These are phyloP conservation scores for Semnornis frantzii DNA, from an alignment of 2,113 vertebrate genomes.

Conservation along the genomic window DNA sequence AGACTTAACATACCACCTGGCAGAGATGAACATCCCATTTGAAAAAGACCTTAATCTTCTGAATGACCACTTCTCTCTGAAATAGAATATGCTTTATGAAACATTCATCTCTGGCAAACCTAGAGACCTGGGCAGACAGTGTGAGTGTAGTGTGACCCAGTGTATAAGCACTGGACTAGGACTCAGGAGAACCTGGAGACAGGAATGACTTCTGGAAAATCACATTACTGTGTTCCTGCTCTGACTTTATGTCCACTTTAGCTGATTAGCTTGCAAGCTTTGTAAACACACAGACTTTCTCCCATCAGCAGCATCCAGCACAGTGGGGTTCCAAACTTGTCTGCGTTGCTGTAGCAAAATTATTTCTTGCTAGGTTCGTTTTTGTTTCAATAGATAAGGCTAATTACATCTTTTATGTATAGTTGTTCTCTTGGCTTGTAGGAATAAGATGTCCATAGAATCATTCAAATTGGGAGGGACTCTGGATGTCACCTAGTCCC, in stretches of 20 bases:
- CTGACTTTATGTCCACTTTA: not conserved
- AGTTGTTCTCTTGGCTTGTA: not conserved
- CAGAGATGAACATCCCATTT: conserved; percentile 59
- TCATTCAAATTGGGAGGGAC: not conserved
- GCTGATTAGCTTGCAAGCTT: not conserved
- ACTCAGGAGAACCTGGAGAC: not conserved
- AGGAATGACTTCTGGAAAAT: not conserved
- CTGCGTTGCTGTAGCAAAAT: not conserved
- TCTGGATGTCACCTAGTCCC: not conserved
- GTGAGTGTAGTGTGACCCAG: not conserved
- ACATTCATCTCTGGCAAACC: conserved; percentile 49
- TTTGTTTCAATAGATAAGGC: not conserved
- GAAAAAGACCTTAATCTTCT: conserved; percentile 64
- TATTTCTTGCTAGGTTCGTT: not conserved
- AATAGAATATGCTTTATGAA: conserved; percentile 56
- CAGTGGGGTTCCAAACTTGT: not conserved
- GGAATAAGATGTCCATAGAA: not conserved
- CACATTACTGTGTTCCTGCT: not conserved
- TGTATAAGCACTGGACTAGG: not conserved
- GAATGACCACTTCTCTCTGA: conserved; percentile 54
- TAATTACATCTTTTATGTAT: not conserved
- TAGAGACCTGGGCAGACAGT: not conserved
- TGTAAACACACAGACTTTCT: not conserved
- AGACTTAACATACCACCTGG: conserved; percentile 55
- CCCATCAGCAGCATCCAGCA: not conserved